A percentile compares a stretch with the other conserved stretches of the same genome.
Evolutionary conservation across 2,888 invertebrate species (phyloP).

Genomic region (Endomychus coccineus): DNA sequence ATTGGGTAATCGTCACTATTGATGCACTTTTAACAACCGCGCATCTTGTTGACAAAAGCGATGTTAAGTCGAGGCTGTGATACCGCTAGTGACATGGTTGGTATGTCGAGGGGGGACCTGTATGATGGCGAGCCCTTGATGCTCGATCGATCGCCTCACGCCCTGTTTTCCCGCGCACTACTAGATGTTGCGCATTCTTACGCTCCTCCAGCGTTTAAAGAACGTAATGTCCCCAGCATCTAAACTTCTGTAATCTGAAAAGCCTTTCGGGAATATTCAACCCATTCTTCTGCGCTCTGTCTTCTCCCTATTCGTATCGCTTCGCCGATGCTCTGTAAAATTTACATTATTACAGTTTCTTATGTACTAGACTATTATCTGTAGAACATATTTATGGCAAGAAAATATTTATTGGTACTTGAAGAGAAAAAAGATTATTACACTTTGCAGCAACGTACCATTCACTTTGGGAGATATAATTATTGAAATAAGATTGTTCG

Average conservation of each 20-base stretch:
- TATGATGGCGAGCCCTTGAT: slow-evolving; percentile 35
- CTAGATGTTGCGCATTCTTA: slow-evolving; percentile 28
- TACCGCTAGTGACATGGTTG: slow-evolving; percentile 34
- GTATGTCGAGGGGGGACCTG: slow-evolving; percentile 27
- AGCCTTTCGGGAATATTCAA: slow-evolving; percentile 9
- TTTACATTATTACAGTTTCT: no score
- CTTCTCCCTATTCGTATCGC: no score
- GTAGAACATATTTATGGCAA: no score
- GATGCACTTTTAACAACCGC: slow-evolving; percentile 32
- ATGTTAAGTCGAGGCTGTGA: slow-evolving; percentile 34
- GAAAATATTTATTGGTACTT: no score
- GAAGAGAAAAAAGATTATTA: no score
- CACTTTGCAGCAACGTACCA: no score
- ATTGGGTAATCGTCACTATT: no score
- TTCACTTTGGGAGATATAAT: no score
- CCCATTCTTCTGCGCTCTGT: slow-evolving; percentile 9
- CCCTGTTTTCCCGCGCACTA: slow-evolving; percentile 41
- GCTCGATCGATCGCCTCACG: slow-evolving; percentile 40
- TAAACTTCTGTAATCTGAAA: slow-evolving; percentile 13
- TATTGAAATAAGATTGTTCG: no score
- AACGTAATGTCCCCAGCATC: neutral
- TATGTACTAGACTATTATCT: no score
- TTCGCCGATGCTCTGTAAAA: no score
- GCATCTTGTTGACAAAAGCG: slow-evolving; percentile 40
- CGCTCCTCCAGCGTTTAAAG: slow-evolving; percentile 7